Percentiles rank a stretch among this genome's conserved stretches.
These are phyloP conservation scores for Protonibea diacanthus DNA, from an alignment of 2,797 vertebrate species.

Conservation along the genomic window DNA sequence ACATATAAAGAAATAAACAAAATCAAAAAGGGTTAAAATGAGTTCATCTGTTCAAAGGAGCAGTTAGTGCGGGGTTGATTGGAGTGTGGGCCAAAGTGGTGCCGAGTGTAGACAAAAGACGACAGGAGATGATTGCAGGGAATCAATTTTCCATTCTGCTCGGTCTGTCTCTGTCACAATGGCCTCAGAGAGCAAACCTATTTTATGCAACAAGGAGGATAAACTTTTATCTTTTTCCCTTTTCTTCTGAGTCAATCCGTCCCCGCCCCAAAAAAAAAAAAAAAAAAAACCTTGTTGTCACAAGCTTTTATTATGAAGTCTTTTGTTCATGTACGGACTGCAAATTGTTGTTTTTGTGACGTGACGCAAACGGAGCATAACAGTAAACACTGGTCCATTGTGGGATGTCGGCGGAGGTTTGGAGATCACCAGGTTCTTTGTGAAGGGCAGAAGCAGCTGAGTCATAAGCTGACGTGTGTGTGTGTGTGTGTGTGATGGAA, in stretches of 20 bases:
- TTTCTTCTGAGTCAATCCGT: conserved; percentile 24
- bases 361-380: conserved; percentile 64
- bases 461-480: conserved; percentile 28
- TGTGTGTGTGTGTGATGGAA: conserved; percentile 10
- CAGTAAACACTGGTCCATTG: conserved; percentile 68
- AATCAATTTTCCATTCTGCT: conserved; percentile 75
- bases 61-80: conserved; percentile 56
- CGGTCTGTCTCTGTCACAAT: conserved; percentile 57
- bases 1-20: conserved; percentile 72
- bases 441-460: conserved; percentile 43
- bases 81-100: conserved; percentile 62
- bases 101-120: conserved; percentile 67
- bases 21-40: conserved; percentile 70
- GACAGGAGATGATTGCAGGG: conserved; percentile 76
- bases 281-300: conserved; percentile 53
- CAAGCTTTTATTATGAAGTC: conserved; percentile 73
- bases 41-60: conserved; percentile 67
- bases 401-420: conserved; percentile 53
- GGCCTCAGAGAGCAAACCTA: conserved; percentile 56
- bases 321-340: conserved; percentile 68
- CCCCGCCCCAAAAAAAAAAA: too few species aligned
- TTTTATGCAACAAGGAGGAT: conserved; percentile 45
- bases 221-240: conserved; percentile 56
- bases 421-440: conserved; percentile 49
- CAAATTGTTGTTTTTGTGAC: conserved; percentile 75